These are phyloP conservation scores for Lithobates sylvaticus DNA, from an alignment of 2,797 vertebrate species.

Conservation along the genomic window DNA sequence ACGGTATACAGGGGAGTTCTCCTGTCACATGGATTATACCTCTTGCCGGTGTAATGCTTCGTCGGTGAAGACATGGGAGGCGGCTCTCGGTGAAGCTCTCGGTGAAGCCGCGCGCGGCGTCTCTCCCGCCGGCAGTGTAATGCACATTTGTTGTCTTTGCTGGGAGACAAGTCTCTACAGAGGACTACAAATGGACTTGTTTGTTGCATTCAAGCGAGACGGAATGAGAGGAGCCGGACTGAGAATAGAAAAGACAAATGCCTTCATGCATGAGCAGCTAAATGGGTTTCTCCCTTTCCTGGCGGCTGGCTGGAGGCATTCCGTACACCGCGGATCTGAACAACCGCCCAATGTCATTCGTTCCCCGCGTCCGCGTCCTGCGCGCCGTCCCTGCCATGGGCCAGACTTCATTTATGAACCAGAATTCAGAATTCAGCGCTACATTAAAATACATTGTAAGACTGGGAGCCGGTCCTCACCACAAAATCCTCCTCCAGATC, in stretches of 20 bases:
- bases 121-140: constrained; percentile 4
- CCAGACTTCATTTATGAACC: too few species aligned
- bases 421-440: too few species aligned
- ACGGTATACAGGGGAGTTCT: too few species aligned
- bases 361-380: too few species aligned
- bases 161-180: constrained; percentile 6
- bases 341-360: constrained; percentile 5
- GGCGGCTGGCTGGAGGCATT: constrained; percentile 12
- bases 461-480: too few species aligned
- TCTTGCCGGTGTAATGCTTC: not conserved
- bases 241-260: constrained; percentile 55
- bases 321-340: not conserved
- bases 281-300: constrained; percentile 17
- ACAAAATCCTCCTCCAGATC: too few species aligned
- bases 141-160: constrained; percentile 47
- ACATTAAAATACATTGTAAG: too few species aligned
- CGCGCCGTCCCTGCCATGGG: too few species aligned
- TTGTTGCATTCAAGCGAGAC: constrained; percentile 43
- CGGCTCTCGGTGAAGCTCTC: too few species aligned
- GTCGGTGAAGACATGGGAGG: not conserved
- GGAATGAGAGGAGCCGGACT: constrained; percentile 37
- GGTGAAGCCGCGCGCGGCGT: not conserved
- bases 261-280: constrained; percentile 43
- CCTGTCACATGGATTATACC: too few species aligned
- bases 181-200: constrained; percentile 43